Evolutionary conservation across 2,888 invertebrate species (phyloP), one percentile per base, ranked within the genome.

Genomic region (Trichogramma dendrolimi): DNA sequence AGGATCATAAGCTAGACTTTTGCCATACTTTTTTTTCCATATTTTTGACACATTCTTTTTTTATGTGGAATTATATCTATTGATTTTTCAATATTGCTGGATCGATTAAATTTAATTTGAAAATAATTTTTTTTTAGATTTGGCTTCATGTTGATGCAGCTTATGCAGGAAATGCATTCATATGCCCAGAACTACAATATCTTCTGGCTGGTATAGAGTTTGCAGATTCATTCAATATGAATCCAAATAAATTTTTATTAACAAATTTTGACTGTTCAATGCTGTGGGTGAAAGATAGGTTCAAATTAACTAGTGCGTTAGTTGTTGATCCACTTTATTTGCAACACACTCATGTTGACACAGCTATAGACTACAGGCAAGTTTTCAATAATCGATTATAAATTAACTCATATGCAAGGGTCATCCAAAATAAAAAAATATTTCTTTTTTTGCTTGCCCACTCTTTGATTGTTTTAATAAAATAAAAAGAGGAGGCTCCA

Each of bases 251-350:
- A 83, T 95, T 96, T 86, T 85, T 99, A 81, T 82, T 99, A 62
- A 93, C 95, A 43, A 95, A 94, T 80, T 99, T 97, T 75, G 99
- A 99, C 80, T 96, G 96, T 77, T 97, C 97, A 1, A 88, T 94
- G 10, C 86, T 97, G 79, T 99, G 99, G 99, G 98, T 99, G 38
- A 87, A 89, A 64, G 94, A 97, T 80, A 85, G 92, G 71, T 87
- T 89, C 76, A 86, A 93, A 67, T 82, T 98, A 71, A 97, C 97
- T 8, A 92, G 94, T 60, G 98, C 98, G 0, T 83, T 99, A 65
- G 97, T 97, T 5, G 98, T 99, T 27, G 97, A 99, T 82, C 99
- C 99, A 5, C 83, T 99, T 49, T 99, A 99, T 78, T 86, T 99
- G 7, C 96, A 98, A 77, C 99, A 99, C 79, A 93, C 94, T 70